Base-by-base conservation (phyloP, 2,797 vertebrate species). In the Periophthalmus magnuspinnatus region DNA sequence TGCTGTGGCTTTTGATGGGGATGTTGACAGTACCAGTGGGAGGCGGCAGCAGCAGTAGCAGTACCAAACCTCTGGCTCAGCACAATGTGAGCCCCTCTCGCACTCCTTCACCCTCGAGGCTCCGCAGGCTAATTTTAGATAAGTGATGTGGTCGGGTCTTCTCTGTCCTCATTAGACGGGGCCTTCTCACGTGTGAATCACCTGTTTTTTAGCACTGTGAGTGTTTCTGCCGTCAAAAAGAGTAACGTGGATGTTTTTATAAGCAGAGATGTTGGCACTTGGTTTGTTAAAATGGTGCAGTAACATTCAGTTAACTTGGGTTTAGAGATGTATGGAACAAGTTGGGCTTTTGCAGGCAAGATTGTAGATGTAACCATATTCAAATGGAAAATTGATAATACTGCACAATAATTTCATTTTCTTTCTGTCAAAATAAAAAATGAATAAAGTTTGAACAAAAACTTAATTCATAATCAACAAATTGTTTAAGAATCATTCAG, bases 121-220 rank as follows among this genome's bases (percentile, higher is more conserved):
- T 71, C 81, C 73, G 70, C 67, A 19, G 50, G 85, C 79, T 87
- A 86, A 88, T 86, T 88, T 87, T 89, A 84, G 82, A 74, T 82
- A 85, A 85, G 77, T 68, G 78, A 82, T 77, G 88, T 82, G 78
- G 81, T 71, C 75, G 71, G 74, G 72, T 63, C 74, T 72, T 84
- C 41, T 86, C 85, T 80, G 65, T 82, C 72, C 80, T 84, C 80
- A 81, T 88, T 84, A 85, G 64, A 65, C 72, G 45, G 52, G 70
- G 73, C 41, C 10, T 47, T 66, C 70, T 78, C 77, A 13, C 69
- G 41, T 64, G 74, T 76, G 79, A 77, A 76, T 84, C 84, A 83
- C 85, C 70, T 81, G 81, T 85, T 85, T 85, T 85, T 84, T 76
- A 87, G 59, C 48, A 16, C 60, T 28, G 76, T 14, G 72, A 58